Evolutionary conservation across 92 coral and sea anemone species (phyloP), one percentile per base, ranked within the genome.

Genomic region (Umimayanthus kanabou): DNA sequence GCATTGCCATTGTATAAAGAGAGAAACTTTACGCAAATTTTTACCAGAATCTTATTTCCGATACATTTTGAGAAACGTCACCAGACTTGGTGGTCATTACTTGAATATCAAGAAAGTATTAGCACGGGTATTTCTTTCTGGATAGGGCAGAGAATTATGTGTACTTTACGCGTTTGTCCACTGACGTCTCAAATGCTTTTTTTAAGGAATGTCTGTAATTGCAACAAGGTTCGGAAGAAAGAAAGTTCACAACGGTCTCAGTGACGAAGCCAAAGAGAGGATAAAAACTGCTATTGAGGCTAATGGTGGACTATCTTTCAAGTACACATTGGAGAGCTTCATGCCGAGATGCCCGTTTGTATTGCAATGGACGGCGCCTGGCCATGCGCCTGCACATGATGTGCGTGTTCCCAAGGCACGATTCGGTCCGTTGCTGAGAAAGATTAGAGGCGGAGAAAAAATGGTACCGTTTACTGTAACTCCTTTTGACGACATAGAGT

Each of bases 381-480:
- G 1, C 1, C 20, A 58, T 2, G 16, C 9, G 7, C 57, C 9
- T 3, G 42, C 22, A 39, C 76, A 81, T 43, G 76, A 26, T 5
- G 85, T 58, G 6, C 25, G 58, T 10, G 85, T 81, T 65, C 85
- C 85, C 8, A 77, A 82, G n/a, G 77, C 86, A 42, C 86, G 69
- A 55, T 1, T 82, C 39, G 11, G n/a, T 4, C 23, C 6, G 64
- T 82, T 82, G 76, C 0, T 11, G 0, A 67, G 3, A 22, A 0
- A 0, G 23, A 11, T 25, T 0, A 0, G 0, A 2, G 23, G 1
- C 2, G 30, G 18, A 26, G 5, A 15, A 10, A 23, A 39, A 18
- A 9, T 0, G 23, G 42, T 42, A 29, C 6, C 40, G 8, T 66
- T 42, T 72, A 66, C 86, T 40, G 10, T 33, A 33, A 2, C 77